Evolutionary conservation across 2,113 vertebrate genomes (phyloP), one percentile per base, ranked within the genome.

Genomic region (Caranx melampygus): DNA sequence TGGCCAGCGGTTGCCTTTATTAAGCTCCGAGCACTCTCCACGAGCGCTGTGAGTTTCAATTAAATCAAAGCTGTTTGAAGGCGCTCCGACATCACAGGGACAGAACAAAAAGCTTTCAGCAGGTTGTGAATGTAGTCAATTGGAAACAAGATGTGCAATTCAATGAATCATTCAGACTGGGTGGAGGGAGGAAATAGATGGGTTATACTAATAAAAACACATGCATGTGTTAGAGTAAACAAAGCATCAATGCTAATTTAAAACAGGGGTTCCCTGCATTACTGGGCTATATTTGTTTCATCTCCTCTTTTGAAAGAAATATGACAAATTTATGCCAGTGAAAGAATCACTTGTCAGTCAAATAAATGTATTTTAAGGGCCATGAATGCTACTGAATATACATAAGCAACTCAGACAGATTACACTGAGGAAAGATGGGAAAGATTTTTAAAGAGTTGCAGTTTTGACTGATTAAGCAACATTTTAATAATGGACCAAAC

Each of bases 121-220:
- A 82, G 89, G 90, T 90, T 85, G 86, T 90, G 92, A 92, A 87
- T 85, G 86, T 90, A 87, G 85, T 91, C 94, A 92, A 92, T 93
- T 92, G 86, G 85, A 93, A 82, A 90, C 87, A 90, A 92, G 91
- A 91, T 91, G 93, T 92, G 94, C 92, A 95, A 95, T 92, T 95
- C 90, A 95, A 94, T 95, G 91, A 94, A 75, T 90, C 91, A 91
- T 94, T 92, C 85, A 92, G 87, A 18, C 66, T 79, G 66, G 81
- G 89, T 75, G 74, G 35, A 64, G 80, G 89, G 64, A 86, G 92
- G 82, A 89, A 91, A 78, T 83, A 81, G 83, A 83, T 31, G 84
- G 78, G 79, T 87, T 87, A 78, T 69, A 80, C 86, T 86, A 89
- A 92, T 90, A 89, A 90, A 94, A 92, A 84, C 73, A 83, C 55